Evolutionary conservation across 2,888 invertebrate species (phyloP).

Genomic region (Hydrotaea diabolus): DNA sequence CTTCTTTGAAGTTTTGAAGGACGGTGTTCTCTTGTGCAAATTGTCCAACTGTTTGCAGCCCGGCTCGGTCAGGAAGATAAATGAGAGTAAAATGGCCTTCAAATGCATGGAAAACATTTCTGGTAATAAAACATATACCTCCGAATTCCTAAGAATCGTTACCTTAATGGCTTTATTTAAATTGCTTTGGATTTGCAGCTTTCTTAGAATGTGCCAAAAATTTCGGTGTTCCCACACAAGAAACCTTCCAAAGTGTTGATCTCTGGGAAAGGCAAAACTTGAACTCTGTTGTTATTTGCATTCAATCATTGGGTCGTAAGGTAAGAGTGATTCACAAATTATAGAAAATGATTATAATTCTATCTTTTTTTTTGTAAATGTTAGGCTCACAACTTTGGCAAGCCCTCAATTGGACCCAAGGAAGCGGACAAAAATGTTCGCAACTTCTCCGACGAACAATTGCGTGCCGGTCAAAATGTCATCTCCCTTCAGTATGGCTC

Average conservation of each 20-base stretch:
- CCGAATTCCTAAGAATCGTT: not conserved
- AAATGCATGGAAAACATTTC: slow-evolving; percentile 99
- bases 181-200: slow-evolving; percentile 79
- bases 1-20: slow-evolving; percentile 94
- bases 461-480: slow-evolving; percentile 94
- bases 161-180: slow-evolving; percentile 29
- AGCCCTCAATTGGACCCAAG: slow-evolving; percentile 96
- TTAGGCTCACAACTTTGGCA: slow-evolving; percentile 90
- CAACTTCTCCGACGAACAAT: slow-evolving; percentile 95
- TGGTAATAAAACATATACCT: slow-evolving; percentile 66
- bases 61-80: slow-evolving; percentile 94
- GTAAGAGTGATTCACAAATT: slow-evolving; percentile 80
- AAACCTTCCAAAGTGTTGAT: slow-evolving; percentile 98
- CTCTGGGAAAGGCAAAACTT: slow-evolving; percentile 98
- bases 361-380: not conserved
- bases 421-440: slow-evolving; percentile 97
- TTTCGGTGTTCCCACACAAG: slow-evolving; percentile 95
- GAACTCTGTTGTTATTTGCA: slow-evolving; percentile 96
- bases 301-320: slow-evolving; percentile 97
- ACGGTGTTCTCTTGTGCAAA: slow-evolving; percentile 94
- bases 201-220: slow-evolving; percentile 92
- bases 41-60: slow-evolving; percentile 92
- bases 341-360: not conserved
- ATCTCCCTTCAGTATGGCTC: slow-evolving; percentile 98
- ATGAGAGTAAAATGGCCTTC: slow-evolving; percentile 94